Evolutionary conservation across 2,113 vertebrate genomes (phyloP), one percentile per base, ranked within the genome.

Genomic region (Pachypanchax playfairii): DNA sequence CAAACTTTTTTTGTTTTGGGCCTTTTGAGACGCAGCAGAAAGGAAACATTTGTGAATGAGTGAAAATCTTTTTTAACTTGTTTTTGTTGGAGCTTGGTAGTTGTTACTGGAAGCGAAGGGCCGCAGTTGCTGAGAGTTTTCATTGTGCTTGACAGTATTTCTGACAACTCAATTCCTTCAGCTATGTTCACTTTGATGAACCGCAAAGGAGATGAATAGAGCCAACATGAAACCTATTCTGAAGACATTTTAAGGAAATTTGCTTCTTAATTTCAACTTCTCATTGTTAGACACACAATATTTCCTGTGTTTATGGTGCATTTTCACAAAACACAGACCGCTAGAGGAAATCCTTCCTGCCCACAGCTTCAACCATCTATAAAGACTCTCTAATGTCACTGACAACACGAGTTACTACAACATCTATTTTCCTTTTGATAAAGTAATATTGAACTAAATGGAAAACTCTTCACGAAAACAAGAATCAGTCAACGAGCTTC

Each of bases 1-100:
- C 59, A 90, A 79, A 85, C 65, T 81, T 72, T 89, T 91, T 83
- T 36, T 55, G 77, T 77, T 79, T 66, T 50, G 44, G n/a, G 42
- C 65, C 73, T 51, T 84, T 85, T 73, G 76, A 89, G 82, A 81
- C 26, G 24, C 57, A 22, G 73, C 76, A 26, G 79, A 66, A 61
- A 70, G 39, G 70, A 76, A 65, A 61, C 28, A 41, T 36, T 77
- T 56, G 21, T 59, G 86, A 86, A 88, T 86, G 62, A 86, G 53
- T 24, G 39, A 26, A 42, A 42, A 4, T 0, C 14, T 28, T 73
- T 79, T 80, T 77, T 65, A 83, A 81, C 64, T 82, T 80, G 21
- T 67, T 75, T 54, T 79, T 85, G 82, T 11, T 28, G 62, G 60
- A 48, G 56, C 60, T 76, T 1, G 10, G 18, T 3, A 21, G 24